Base-by-base conservation (phyloP, 37 sponge, comb jelly and placozoan genomes). In the Theonella swinhoei region DNA sequence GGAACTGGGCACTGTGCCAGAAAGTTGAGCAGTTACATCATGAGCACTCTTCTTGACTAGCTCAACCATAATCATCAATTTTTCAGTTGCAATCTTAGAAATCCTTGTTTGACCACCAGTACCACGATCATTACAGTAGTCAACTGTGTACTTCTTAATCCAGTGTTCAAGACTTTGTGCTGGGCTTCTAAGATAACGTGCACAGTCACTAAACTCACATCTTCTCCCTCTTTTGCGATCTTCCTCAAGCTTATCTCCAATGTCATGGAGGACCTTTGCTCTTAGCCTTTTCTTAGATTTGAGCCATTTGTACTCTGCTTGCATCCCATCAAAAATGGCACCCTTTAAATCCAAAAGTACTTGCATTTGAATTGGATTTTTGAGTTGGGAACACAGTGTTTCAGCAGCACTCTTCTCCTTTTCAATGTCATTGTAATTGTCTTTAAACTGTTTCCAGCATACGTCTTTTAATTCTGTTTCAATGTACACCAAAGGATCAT, bases 401-500 rank as follows among this genome's bases (percentile, higher is more conserved):
- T 37, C 30, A 39, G 80, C 80, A 39, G 80, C 68, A 17, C 43
- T 37, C 26, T 67, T 66, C 17, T 79, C 80, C 24, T 33, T 11
- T 7, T 33, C 68, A 63, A 4, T 64, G 9, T 65, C 8, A 24
- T 67, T 38, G 42, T 24, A 64, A 1, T 22, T 31, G 4, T 66
- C 32, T 38, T 79, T 36, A 25, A 79, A 79, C 8, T 24, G 28
- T 5, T 26, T 22, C 14, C 41, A 42, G 17, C 29, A 65, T 37
- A 4, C 20, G 4, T 4, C 32, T 36, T 79, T 79, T 11, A 67
- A 32, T 79, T 41, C 75, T 30, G 30, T 20, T 79, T 22, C 26
- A 79, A 66, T 47, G 32, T 41, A 64, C n/a, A 24, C 80, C 24
- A 79, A 2, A 24, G 68, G 80, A 24, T 65, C 80, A 65, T 65